Base-by-base conservation (phyloP, 2,113 vertebrate species). In the Grammomys dolichurus region DNA sequence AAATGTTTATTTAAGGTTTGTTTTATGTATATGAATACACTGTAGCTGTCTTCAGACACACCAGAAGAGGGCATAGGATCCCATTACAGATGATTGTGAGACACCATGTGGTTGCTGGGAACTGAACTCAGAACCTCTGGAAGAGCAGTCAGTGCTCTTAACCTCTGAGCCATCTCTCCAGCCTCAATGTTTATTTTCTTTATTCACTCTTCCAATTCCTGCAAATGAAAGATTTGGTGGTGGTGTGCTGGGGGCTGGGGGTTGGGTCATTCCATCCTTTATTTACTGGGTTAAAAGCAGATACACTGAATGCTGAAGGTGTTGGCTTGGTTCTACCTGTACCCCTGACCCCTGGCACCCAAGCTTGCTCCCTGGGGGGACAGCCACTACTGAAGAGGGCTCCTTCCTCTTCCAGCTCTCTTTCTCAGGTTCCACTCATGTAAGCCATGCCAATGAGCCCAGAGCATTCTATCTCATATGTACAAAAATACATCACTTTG, bases 401-500 rank as follows among this genome's bases (percentile, higher is more conserved):
- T 78, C 67, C 77, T 70, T 48, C 14, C 48, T 60, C 69, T 63
- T 60, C 48, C 51, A 33, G 80, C 67, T 96, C 6, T 33, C 14
- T 5, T 22, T 11, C 14, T 81, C 75, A 88, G 89, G 89, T 67
- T 70, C 19, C 65, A 51, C 33, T 90, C 63, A 33, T 7, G 2
- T 26, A 87, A 72, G 73, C 75, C 84, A 51, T 33, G 43, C 81
- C 87, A 63, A 48, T 33, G 26, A 86, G 94, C 87, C 95, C 70
- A 82, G 89, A 89, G 84, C 93, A 96, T 82, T 96, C 96, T 65
- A 36, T 33, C 56, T 92, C 81, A 12, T 93, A 98, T 97, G 67
- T 98, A 98, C 97, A 98, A 98, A 98, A 97, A 98, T 97, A 98
- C 98, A 96, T 89, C 0, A 87, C 96, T 98, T 96, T 96, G 95